These are phyloP conservation scores for Psephotus haematonotus DNA, from an alignment of 2,113 vertebrate genomes.

Conservation along the genomic window DNA sequence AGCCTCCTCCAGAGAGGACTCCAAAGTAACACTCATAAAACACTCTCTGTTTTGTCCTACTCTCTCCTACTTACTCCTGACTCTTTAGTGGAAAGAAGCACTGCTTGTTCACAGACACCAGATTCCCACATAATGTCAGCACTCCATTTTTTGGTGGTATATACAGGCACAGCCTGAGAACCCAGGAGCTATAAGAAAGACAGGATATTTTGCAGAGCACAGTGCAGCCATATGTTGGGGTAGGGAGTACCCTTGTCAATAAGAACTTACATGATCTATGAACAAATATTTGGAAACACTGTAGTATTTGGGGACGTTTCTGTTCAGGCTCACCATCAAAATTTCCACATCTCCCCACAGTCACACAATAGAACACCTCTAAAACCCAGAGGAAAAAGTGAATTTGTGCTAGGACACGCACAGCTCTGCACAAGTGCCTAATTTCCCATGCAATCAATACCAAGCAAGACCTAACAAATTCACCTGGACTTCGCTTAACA, in stretches of 20 bases:
- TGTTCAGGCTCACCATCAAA: neutral
- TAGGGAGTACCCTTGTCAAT: neutral
- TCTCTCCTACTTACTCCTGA: neutral
- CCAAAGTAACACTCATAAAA: no score
- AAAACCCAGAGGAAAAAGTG: neutral
- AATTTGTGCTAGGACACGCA: neutral
- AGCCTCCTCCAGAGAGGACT: neutral
- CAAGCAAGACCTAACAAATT: neutral
- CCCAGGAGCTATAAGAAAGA: neutral
- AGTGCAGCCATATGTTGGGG: fast-evolving
- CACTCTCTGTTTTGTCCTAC: neutral
- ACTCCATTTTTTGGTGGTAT: fast-evolving
- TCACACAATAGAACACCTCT: neutral
- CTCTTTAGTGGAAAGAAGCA: neutral
- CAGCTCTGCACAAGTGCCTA: neutral
- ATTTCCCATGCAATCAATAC: neutral
- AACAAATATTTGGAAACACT: neutral
- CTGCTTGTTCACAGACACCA: neutral
- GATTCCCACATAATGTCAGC: fast-evolving
- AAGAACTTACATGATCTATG: neutral
- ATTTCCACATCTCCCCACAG: neutral
- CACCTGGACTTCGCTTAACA: neutral
- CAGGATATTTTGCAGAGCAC: neutral
- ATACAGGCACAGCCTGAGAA: neutral
- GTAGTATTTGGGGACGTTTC: neutral